Conservation (phyloP, 2,113 vertebrate species). For the Empidonax alnorum region DNA sequence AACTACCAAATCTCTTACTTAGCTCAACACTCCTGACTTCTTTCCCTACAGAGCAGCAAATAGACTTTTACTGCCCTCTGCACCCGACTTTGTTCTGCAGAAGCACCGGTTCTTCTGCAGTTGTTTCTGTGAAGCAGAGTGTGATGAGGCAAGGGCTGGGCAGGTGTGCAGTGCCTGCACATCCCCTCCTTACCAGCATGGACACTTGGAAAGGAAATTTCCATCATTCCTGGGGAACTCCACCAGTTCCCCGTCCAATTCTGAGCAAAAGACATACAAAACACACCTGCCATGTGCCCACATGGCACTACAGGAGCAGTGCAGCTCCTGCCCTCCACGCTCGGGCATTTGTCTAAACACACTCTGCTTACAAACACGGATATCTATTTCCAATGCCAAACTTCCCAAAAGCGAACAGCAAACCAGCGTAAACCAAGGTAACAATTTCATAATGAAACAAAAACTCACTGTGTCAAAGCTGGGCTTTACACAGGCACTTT, state of each 20-base stretch:
- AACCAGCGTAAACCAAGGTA: not conserved
- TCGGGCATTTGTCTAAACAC: not conserved
- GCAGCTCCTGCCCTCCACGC: rapidly evolving
- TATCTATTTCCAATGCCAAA: rapidly evolving
- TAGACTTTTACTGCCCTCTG: not conserved
- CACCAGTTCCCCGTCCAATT: not conserved
- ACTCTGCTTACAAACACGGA: rapidly evolving
- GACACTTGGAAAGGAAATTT: not conserved
- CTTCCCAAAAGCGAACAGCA: not conserved
- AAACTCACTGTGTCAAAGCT: not conserved
- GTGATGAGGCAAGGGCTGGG: not conserved
- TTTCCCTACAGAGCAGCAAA: not conserved
- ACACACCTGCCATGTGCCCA: not conserved
- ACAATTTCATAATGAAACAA: not conserved
- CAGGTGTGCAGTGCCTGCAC: rapidly evolving
- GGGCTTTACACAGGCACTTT: not conserved
- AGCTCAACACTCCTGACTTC: not conserved
- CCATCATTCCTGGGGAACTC: not conserved
- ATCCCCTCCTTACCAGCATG: rapidly evolving
- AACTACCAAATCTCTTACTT: not conserved
- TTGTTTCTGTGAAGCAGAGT: not conserved
- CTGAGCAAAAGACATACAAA: not conserved
- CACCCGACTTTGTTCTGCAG: not conserved
- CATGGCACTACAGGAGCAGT: not conserved
- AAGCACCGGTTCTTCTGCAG: not conserved